Percentiles rank a stretch among this genome's conserved stretches.
These are phyloP conservation scores for Micrasema minimum DNA, from an alignment of 1,140 invertebrate species.

Conservation along the genomic window DNA sequence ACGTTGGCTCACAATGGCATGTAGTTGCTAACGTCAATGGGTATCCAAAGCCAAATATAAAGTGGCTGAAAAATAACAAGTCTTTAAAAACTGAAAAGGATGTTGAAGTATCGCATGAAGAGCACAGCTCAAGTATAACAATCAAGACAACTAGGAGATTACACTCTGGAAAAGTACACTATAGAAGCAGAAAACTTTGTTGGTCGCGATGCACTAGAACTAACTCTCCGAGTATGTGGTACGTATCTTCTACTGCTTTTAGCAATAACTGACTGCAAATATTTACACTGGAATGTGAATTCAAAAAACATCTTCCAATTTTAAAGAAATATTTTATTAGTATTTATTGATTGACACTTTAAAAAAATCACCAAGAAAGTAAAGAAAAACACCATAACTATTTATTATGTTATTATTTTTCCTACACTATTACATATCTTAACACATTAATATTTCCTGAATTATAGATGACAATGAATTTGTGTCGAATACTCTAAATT, in stretches of 20 bases:
- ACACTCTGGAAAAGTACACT: conserved; percentile 74
- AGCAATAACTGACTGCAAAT: not conserved
- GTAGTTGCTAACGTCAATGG: conserved; percentile 72
- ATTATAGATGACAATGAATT: conserved; percentile 57
- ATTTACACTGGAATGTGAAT: too few relatives aligned
- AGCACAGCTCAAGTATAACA: conserved; percentile 70
- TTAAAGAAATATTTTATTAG: too few relatives aligned
- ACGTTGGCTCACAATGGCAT: conserved; percentile 71
- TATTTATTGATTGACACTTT: too few relatives aligned
- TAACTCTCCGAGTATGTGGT: conserved; percentile 84
- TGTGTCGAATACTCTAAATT: conserved; percentile 17
- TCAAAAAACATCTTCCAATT: too few relatives aligned
- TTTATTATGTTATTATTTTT: too few relatives aligned
- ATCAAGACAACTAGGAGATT: conserved; percentile 71
- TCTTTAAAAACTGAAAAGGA: conserved; percentile 65
- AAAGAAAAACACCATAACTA: too few relatives aligned
- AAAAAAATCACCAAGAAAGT: too few relatives aligned
- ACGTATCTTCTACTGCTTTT: conserved; percentile 55
- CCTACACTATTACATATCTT: too few relatives aligned
- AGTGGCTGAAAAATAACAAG: conserved; percentile 73
- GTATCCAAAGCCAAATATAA: conserved; percentile 74
- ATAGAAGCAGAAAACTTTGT: conserved; percentile 75
- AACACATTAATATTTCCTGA: conserved; percentile 28
- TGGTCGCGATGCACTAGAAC: conserved; percentile 76
- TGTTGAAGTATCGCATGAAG: conserved; percentile 69